These are phyloP conservation scores for Sorex araneus DNA, from an alignment of 2,113 vertebrate genomes.

Conservation along the genomic window DNA sequence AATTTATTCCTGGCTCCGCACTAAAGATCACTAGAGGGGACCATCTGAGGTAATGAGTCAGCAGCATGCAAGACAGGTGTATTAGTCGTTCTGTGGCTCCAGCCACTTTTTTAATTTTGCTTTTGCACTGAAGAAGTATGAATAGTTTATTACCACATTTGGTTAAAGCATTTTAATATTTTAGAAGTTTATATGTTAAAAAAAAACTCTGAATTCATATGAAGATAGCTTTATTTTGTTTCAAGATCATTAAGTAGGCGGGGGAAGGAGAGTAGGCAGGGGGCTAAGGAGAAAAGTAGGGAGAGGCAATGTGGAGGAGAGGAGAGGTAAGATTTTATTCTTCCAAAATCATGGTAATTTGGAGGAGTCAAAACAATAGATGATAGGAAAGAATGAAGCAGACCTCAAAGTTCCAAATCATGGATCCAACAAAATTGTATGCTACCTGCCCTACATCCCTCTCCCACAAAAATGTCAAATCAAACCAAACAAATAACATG, in stretches of 20 bases:
- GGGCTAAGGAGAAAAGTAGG: too few relatives aligned
- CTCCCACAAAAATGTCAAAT: neutral
- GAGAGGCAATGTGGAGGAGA: too few relatives aligned
- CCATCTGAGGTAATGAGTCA: too few relatives aligned
- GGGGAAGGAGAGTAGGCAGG: too few relatives aligned
- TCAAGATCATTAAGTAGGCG: neutral
- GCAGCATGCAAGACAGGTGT: too few relatives aligned
- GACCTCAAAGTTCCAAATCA: neutral
- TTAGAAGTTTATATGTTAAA: neutral
- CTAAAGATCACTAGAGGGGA: too few relatives aligned
- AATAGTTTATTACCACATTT: too few relatives aligned
- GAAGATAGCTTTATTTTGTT: constrained; percentile 6
- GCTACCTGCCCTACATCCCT: neutral
- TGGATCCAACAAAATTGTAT: neutral
- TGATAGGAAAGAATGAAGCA: neutral
- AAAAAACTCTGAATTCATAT: constrained; percentile 2
- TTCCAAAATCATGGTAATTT: neutral
- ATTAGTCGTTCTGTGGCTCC: too few relatives aligned
- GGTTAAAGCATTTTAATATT: neutral
- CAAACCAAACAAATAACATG: neutral
- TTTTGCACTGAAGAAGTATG: too few relatives aligned
- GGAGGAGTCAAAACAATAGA: neutral
- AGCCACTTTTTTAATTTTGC: too few relatives aligned
- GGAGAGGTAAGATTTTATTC: neutral
- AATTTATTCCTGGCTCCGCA: too few relatives aligned